Evolutionary conservation across 1,140 invertebrate genomes (phyloP).

Genomic region (Ostrea edulis): DNA sequence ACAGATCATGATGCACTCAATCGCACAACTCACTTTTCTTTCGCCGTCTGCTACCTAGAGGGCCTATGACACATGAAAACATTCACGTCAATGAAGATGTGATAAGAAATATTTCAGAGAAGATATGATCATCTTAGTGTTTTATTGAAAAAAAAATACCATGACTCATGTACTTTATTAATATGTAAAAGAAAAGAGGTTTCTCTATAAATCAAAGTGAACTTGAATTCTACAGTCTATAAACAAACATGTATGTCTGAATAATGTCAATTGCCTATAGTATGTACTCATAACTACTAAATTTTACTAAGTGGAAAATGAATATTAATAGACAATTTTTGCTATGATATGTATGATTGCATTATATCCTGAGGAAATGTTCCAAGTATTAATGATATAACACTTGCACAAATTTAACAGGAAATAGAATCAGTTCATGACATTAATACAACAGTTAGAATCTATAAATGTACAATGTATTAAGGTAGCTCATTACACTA

Average conservation of each 20-base stretch:
- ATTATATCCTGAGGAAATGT: too few species aligned
- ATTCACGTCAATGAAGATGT: conserved; percentile 19
- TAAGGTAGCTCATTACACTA: too few species aligned
- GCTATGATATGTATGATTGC: too few species aligned
- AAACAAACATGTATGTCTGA: neutral
- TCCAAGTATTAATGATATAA: too few species aligned
- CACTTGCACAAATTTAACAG: neutral
- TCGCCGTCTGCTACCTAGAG: conserved; percentile 53
- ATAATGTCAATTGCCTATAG: neutral
- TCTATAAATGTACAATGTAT: neutral
- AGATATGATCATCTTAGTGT: neutral
- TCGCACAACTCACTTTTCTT: conserved; percentile 58
- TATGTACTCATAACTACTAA: too few species aligned
- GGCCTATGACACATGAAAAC: conserved; percentile 43
- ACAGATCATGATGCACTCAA: conserved; percentile 18
- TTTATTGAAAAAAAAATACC: neutral
- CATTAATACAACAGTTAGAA: neutral
- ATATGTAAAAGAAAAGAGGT: neutral
- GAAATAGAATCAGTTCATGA: neutral
- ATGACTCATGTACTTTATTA: neutral
- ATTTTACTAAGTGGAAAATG: too few species aligned
- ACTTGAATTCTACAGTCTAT: too few species aligned
- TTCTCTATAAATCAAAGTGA: neutral
- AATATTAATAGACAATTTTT: too few species aligned
- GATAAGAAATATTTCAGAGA: neutral